phyloP scores from a whole-genome alignment of 2,888 invertebrate genomes.

The Hypomecis punctinalis region DNA sequence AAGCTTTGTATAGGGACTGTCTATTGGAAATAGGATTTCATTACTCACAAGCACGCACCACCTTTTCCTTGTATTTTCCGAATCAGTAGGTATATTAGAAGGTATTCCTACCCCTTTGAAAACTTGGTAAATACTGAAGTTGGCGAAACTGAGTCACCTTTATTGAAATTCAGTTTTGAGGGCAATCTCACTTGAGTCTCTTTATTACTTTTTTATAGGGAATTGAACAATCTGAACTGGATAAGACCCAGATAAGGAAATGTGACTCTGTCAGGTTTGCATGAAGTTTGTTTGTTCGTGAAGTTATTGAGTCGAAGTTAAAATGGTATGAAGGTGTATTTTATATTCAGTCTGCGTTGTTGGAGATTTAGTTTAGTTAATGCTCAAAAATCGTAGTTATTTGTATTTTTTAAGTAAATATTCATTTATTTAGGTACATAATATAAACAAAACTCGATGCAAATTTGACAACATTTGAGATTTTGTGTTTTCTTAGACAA shows the following conservation, averaged over 20 bases:
- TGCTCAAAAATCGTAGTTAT: too few relatives aligned
- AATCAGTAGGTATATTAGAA: slow-evolving; percentile 60
- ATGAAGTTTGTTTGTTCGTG: slow-evolving; percentile 32
- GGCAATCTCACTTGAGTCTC: slow-evolving; percentile 59
- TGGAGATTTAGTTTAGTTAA: too few relatives aligned
- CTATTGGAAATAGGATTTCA: slow-evolving; percentile 40
- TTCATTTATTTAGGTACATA: too few relatives aligned
- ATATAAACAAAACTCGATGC: too few relatives aligned
- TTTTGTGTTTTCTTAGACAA: too few relatives aligned
- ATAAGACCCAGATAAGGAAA: slow-evolving; percentile 15
- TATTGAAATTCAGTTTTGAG: slow-evolving; percentile 73
- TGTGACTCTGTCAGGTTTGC: slow-evolving; percentile 14
- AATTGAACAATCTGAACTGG: slow-evolving; percentile 26
- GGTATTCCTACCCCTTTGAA: slow-evolving; percentile 71
- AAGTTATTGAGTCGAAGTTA: slow-evolving; percentile 4
- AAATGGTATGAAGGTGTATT: too few relatives aligned
- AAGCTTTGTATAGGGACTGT: slow-evolving; percentile 30
- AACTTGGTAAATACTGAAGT: slow-evolving; percentile 57
- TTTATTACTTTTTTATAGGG: slow-evolving; percentile 64
- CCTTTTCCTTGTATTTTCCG: slow-evolving; percentile 76
- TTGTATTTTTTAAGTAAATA: too few relatives aligned
- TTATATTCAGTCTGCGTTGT: too few relatives aligned
- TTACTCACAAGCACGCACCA: slow-evolving; percentile 64
- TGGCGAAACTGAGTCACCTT: slow-evolving; percentile 60
- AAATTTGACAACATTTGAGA: too few relatives aligned